Evolutionary conservation across 2,113 vertebrate species (phyloP), one percentile per base, ranked within the genome.

Genomic region (Isichthys henryi): DNA sequence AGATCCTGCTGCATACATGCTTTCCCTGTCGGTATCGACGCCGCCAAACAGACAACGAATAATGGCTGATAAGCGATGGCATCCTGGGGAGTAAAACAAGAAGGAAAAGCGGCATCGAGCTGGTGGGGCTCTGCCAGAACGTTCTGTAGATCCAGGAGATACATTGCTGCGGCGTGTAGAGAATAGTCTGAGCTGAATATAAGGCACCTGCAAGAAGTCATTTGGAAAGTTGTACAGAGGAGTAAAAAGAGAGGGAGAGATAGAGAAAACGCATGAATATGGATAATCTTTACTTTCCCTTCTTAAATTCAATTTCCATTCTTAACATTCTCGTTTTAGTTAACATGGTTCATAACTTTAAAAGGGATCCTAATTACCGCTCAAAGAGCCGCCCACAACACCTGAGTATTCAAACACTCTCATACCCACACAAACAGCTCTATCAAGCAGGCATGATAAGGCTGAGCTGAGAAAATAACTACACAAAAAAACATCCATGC

Each of bases 281-380:
- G 10, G 62, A 70, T 70, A 4, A 27, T 9, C n/a, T 66, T 70
- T 13, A 31, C n/a, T 70, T 31, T 31, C n/a, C 62, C 62, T 66
- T 23, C 86, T 31, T 39, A 90, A 91, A 91, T 90, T 90, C 83
- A 48, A 88, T 23, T 82, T 88, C 53, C 83, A 84, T 52, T 90
- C 70, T 88, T 58, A 31, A 86, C 58, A 85, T 86, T 66, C 70
- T 91, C 7, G 43, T 91, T 90, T 88, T 83, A 91, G 56, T 90
- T 88, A 91, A 49, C 85, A 89, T 70, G 74, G 27, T 56, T 74
- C 88, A 90, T 88, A 53, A 66, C 91, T 80, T 87, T 48, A 77
- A 86, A 90, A 90, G 87, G 31, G 11, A 53, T 85, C 62, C 50
- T 91, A 90, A 89, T 91, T 91, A 90, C 52, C 45, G 90, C 39